Evolutionary conservation across 2,797 vertebrate species (phyloP).

Genomic region (Aulostomus chinensis): DNA sequence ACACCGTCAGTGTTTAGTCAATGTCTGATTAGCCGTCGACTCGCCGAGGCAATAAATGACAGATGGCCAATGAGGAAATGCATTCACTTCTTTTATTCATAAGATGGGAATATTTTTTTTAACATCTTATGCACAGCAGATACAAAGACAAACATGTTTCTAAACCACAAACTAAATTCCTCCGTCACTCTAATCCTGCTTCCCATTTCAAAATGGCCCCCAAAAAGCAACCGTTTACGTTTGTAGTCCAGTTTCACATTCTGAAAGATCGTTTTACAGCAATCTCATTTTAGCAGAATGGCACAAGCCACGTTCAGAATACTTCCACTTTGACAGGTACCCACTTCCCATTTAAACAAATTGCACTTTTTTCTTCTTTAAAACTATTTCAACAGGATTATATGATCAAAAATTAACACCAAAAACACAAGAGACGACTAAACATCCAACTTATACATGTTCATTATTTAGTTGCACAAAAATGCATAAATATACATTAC

Average conservation of each 20-base stretch:
- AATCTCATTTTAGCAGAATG: constrained; percentile 74
- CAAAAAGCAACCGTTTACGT: constrained; percentile 61
- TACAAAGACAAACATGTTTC: constrained; percentile 80
- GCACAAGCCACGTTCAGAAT: constrained; percentile 64
- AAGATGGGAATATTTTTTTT: constrained; percentile 70
- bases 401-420: constrained; percentile 76
- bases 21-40: no score
- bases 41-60: constrained; percentile 27
- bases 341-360: constrained; percentile 76
- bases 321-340: constrained; percentile 54
- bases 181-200: constrained; percentile 65
- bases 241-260: constrained; percentile 81
- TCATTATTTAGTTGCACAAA: constrained; percentile 82
- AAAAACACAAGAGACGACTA: constrained; percentile 77
- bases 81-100: constrained; percentile 81
- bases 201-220: constrained; percentile 65
- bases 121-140: constrained; percentile 82
- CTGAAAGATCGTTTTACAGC: constrained; percentile 73
- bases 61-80: constrained; percentile 47
- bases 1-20: neutral
- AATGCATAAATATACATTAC: constrained; percentile 82
- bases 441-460: constrained; percentile 81
- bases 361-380: constrained; percentile 77
- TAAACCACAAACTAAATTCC: constrained; percentile 81
- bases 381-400: constrained; percentile 78